Conservation (phyloP, 1,140 invertebrate species). For the Archivesica marissinica region DNA sequence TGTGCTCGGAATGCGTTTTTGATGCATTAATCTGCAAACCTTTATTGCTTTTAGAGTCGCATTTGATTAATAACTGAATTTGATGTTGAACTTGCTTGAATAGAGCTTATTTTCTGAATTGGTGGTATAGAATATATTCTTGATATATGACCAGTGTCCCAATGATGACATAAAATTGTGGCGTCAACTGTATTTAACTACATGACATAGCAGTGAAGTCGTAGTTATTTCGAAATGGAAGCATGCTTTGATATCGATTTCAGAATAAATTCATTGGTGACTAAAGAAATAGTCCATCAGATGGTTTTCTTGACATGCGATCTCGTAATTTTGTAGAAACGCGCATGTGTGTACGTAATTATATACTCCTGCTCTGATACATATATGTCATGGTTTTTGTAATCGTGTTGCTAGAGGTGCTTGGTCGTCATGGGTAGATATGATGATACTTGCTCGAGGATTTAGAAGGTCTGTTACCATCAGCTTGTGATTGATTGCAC, state of each 20-base stretch:
- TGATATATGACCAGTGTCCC: not conserved
- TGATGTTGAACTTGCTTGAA: not conserved
- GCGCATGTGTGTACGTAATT: too few species aligned
- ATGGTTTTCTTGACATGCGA: not conserved
- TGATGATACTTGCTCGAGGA: too few species aligned
- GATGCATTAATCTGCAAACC: conserved; percentile 12
- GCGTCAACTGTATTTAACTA: not conserved
- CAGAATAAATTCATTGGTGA: conserved; percentile 23
- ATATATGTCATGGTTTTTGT: too few species aligned
- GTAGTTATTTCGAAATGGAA: not conserved
- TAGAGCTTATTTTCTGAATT: not conserved
- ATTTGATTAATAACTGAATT: conserved; percentile 26
- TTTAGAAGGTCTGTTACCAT: too few species aligned
- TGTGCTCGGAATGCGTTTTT: conserved; percentile 8
- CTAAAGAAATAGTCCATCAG: conserved; percentile 19
- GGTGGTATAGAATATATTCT: not conserved
- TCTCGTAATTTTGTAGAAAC: conserved; percentile 12
- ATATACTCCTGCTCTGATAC: too few species aligned
- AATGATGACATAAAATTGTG: not conserved
- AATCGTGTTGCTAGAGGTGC: too few species aligned
- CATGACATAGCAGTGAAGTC: not conserved
- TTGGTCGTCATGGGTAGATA: too few species aligned
- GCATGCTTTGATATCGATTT: conserved; percentile 7
- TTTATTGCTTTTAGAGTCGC: conserved; percentile 20
- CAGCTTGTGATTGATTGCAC: too few species aligned